Conservation (phyloP, 2,797 vertebrate species). For the Remorina albescens region DNA sequence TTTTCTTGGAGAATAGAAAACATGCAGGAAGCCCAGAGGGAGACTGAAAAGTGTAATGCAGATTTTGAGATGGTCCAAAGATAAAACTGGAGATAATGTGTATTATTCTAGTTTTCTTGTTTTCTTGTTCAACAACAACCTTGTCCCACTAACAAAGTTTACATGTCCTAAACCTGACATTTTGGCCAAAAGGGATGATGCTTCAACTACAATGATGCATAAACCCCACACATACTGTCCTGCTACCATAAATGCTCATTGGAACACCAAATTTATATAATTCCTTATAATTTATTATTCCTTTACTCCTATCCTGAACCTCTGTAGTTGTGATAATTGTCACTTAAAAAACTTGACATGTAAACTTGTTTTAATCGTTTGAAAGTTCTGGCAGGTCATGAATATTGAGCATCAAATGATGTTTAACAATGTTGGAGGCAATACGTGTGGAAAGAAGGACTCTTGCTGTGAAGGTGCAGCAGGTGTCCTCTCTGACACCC, state of each 20-base stretch:
- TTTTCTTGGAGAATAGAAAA: conserved; percentile 1
- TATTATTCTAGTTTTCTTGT: too few relatives aligned
- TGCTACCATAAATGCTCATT: background rate
- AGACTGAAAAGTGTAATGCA: background rate
- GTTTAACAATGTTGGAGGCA: background rate
- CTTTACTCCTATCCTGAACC: too few relatives aligned
- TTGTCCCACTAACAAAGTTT: background rate
- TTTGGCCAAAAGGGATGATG: background rate
- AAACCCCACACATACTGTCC: background rate
- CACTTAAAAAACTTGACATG: background rate
- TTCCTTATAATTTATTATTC: too few relatives aligned
- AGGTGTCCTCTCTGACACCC: conserved; percentile 14
- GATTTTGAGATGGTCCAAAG: background rate
- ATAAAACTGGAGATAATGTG: background rate
- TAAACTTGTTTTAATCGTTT: background rate
- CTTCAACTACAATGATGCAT: background rate
- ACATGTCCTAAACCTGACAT: too few relatives aligned
- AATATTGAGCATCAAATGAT: background rate
- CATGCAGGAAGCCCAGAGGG: background rate
- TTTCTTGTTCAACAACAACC: background rate
- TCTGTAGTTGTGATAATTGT: too few relatives aligned
- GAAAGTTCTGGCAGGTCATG: background rate
- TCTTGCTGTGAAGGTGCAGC: background rate
- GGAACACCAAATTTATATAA: background rate
- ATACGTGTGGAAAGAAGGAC: background rate